phyloP scores from a whole-genome alignment of 2,113 vertebrate genomes.

The human (Homo sapiens) region DNA sequence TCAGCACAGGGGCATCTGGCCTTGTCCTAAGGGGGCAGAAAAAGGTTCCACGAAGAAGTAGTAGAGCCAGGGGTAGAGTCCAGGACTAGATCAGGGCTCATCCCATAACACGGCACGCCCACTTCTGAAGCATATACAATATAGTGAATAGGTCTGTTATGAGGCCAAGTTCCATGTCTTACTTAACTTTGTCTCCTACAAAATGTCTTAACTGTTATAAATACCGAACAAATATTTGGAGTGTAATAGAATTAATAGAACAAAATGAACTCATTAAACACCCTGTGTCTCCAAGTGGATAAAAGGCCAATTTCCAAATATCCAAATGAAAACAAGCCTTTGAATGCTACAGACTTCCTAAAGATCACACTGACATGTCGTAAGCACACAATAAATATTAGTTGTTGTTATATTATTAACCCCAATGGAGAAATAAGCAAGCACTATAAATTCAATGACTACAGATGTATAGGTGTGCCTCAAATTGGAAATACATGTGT shows the following conservation, averaged over 20 bases:
- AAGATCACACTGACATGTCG: conserved; percentile 22
- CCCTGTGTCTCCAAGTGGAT: conserved; percentile 24
- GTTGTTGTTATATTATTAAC: conserved; percentile 62
- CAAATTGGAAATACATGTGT: conserved; percentile 69
- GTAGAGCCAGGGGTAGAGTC: neutral
- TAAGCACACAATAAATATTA: conserved; percentile 56
- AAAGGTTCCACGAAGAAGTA: neutral
- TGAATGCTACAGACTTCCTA: conserved; percentile 32
- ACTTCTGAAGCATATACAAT: neutral
- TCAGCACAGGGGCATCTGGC: neutral
- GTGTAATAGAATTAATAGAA: neutral
- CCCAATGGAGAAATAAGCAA: conserved; percentile 69
- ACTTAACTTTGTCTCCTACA: conserved; percentile 39
- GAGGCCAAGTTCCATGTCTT: neutral
- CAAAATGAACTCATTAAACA: conserved; percentile 40
- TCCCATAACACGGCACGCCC: neutral
- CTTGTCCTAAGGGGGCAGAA: neutral
- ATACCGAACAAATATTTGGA: neutral
- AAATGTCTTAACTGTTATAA: conserved; percentile 38
- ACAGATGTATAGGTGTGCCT: conserved; percentile 51
- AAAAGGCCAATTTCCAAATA: conserved; percentile 60
- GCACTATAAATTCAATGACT: conserved; percentile 64
- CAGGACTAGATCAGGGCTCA: neutral
- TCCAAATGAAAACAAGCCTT: conserved; percentile 50
- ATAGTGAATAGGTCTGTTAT: neutral